phyloP scores from a whole-genome alignment of 2,113 vertebrate species.

The Microcebus lehilahytsara region DNA sequence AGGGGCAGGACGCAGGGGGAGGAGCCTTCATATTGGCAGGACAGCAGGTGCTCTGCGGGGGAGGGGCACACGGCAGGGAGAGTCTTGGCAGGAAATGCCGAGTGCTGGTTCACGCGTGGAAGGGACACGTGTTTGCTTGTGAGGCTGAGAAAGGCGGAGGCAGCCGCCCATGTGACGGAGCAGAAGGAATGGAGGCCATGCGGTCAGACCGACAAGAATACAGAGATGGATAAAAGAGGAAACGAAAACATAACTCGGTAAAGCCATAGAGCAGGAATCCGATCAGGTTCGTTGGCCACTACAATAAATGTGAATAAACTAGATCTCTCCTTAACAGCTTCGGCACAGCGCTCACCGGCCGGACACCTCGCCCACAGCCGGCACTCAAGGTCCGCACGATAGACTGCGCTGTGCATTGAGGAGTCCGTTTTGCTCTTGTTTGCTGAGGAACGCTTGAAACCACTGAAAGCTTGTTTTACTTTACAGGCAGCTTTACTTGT shows the following conservation, averaged over 20 bases:
- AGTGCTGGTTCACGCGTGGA: no score
- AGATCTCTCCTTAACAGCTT: background rate
- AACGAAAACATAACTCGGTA: background rate
- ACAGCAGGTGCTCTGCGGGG: background rate
- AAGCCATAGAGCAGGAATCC: background rate
- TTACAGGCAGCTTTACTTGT: no score
- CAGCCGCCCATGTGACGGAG: no score
- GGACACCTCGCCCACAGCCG: no score
- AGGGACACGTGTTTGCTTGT: fast-evolving
- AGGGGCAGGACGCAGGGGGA: no score
- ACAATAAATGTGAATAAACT: background rate
- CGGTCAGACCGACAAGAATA: background rate
- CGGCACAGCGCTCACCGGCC: no score
- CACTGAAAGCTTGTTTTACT: no score
- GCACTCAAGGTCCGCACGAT: no score
- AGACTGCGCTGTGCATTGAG: no score
- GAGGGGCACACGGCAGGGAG: background rate
- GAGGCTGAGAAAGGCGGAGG: background rate
- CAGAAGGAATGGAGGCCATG: background rate
- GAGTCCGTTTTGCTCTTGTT: no score
- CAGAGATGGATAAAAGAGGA: background rate
- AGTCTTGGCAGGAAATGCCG: no score
- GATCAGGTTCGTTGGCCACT: background rate
- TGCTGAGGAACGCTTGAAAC: no score
- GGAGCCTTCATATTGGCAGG: background rate